Evolutionary conservation across 2,888 invertebrate genomes (phyloP), one percentile per base, ranked within the genome.

Genomic region (Diplazon laetatorius): DNA sequence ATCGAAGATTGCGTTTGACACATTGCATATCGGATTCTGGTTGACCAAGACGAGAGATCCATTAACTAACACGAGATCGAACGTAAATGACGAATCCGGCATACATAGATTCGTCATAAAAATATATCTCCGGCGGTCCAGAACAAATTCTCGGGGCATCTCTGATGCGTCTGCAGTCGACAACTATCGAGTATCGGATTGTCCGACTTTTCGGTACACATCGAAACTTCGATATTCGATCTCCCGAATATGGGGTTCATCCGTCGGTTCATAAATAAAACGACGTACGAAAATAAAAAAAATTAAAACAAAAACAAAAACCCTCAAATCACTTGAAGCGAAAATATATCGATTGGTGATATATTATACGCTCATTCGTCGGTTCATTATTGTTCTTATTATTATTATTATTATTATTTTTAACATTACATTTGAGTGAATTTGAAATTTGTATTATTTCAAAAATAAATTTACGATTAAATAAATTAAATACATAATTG

Each of bases 161-260:
- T n/a, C n/a, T n/a, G 9, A 20, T 16, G 30, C 46, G 16, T 10
- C 20, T 50, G 66, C 42, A 52, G 60, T 46, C 48, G 73, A 42
- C 73, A 66, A n/a, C n/a, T n/a, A 42, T 66, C 42, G 14, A 50
- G 9, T 30, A 48, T 52, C n/a, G 50, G 30, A 20, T 30, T 66
- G 10, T 50, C 16, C 39, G 39, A 42, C 37, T 66, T 42, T n/a
- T n/a, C n/a, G n/a, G n/a, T n/a, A 35, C 20, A 65, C n/a, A 39
- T 9, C 14, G 18, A 39, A 60, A 25, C 30, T 16, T 30, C 8
- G 55, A 14, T 55, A 30, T n/a, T n/a, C n/a, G n/a, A 14, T 16
- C 14, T 35, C 30, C 6, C 10, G 16, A 8, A 14, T 20, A 39
- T 37, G 59, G 59, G 59, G 37, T 59, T 12, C n/a, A n/a, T n/a